Percentiles rank a stretch among this genome's conserved stretches.
Conservation (phyloP, 2,797 vertebrate genomes). For the Helostoma temminkii region DNA sequence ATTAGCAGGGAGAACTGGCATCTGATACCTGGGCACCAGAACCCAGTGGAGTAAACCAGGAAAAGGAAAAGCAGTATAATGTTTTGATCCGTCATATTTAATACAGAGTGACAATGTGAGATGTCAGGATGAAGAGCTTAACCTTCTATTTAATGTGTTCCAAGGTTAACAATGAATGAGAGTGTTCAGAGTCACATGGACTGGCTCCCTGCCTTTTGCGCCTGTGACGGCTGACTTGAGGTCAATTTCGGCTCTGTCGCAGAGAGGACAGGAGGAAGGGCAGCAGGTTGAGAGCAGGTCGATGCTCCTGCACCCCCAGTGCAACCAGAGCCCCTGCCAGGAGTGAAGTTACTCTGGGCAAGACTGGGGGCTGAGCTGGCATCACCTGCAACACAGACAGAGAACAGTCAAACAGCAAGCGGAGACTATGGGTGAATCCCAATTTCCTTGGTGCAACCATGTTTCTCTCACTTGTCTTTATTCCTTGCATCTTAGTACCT, state of each 20-base stretch:
- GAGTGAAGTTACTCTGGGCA: slow-evolving; percentile 84
- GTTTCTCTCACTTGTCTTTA: no score
- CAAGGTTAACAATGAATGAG: slow-evolving; percentile 16
- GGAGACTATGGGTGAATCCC: no score
- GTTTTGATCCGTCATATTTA: slow-evolving; percentile 18
- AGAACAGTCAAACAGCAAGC: not conserved
- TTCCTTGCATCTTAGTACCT: no score
- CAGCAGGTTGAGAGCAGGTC: slow-evolving; percentile 85
- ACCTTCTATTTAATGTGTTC: slow-evolving; percentile 7
- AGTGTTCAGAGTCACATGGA: slow-evolving; percentile 6
- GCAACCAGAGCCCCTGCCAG: slow-evolving; percentile 86
- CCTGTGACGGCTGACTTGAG: not conserved
- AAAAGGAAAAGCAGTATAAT: not conserved
- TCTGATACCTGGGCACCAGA: not conserved
- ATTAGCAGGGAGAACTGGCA: not conserved
- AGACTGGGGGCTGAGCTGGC: slow-evolving; percentile 84
- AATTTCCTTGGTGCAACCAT: no score
- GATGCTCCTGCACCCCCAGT: slow-evolving; percentile 86
- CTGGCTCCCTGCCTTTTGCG: not conserved
- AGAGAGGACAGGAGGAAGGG: slow-evolving; percentile 81
- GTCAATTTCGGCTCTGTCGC: slow-evolving; percentile 70
- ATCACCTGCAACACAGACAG: slow-evolving; percentile 84
- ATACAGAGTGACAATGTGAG: not conserved
- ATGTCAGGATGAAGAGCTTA: not conserved
- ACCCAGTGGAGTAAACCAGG: not conserved